Percentiles rank a stretch among this genome's conserved stretches.
These are phyloP conservation scores for Gymnodraco acuticeps DNA, from an alignment of 2,797 vertebrate species.

Conservation along the genomic window DNA sequence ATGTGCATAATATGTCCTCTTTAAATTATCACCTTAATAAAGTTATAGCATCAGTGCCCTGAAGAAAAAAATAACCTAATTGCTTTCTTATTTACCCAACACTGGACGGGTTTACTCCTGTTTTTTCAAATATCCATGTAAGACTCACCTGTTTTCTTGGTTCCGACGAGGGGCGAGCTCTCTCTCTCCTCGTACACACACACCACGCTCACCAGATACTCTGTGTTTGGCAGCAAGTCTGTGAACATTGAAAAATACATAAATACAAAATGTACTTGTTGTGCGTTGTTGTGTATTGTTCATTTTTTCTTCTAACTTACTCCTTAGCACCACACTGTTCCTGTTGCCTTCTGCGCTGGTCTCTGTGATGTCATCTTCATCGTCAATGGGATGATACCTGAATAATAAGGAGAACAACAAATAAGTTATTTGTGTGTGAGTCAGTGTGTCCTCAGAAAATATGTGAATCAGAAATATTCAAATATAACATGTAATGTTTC, in stretches of 20 bases:
- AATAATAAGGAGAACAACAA: slow-evolving; percentile 44
- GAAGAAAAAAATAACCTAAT: neutral
- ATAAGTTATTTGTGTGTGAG: neutral
- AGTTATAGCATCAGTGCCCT: neutral
- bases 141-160: slow-evolving; percentile 91
- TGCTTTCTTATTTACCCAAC: neutral
- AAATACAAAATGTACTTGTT: neutral
- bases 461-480: neutral
- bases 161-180: slow-evolving; percentile 89
- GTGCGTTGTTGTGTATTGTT: neutral
- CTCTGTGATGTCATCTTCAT: slow-evolving; percentile 91
- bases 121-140: neutral
- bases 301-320: slow-evolving; percentile 78
- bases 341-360: slow-evolving; percentile 83
- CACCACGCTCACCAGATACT: slow-evolving; percentile 93
- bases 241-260: slow-evolving; percentile 22
- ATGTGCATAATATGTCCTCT: too few relatives aligned
- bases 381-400: slow-evolving; percentile 92
- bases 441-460: neutral
- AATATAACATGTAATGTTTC: neutral
- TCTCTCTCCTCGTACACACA: slow-evolving; percentile 93
- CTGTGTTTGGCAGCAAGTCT: slow-evolving; percentile 95
- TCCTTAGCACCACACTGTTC: slow-evolving; percentile 87
- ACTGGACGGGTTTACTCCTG: neutral
- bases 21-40: neutral